Evolutionary conservation across 2,113 vertebrate genomes (phyloP), one percentile per base, ranked within the genome.

Genomic region (Indicator maculatus): DNA sequence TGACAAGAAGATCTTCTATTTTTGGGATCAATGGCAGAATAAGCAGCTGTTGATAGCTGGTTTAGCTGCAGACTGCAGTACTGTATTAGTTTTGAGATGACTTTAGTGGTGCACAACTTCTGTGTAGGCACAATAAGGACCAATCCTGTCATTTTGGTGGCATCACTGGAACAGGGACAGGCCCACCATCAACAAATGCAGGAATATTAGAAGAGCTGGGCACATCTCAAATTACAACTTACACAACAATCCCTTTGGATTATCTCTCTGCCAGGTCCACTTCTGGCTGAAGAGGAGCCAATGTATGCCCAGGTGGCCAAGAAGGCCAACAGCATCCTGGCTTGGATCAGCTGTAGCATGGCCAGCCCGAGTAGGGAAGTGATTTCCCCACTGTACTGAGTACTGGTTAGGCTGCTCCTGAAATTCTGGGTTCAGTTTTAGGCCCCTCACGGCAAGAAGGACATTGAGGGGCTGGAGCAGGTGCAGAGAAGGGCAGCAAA

Each of bases 81-180:
- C 8, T 28, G 18, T 16, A 33, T 28, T 10, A 8, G 5, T 39
- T 30, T 23, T 30, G 9, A n/a, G 50, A 52, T 3, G 6, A 33
- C 38, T 65, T 77, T 66, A 67, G 26, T 16, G 26, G 31, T 12
- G 21, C 5, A 1, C 6, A 66, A 39, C 18, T n/a, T 26, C n/a
- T 0, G 2, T 5, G 16, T 0, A 65, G 44, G 13, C 2, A 3
- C 27, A 44, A 38, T 0, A 44, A 8, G 36, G 36, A 83, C 31
- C 83, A 70, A 83, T 14, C 20, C 50, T 65, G 12, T 26, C 63
- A 18, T 23, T n/a, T 7, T 0, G 14, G 15, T 7, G 38, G 36
- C 65, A 59, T 33, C 28, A 9, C 14, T 33, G 56, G 59, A 88
- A 73, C 17, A 13, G 38, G 41, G 9, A 21, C 30, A 47, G 23